Evolutionary conservation across 1,140 invertebrate species (phyloP), one percentile per base, ranked within the genome.

Genomic region (Helicorthomorpha holstii): DNA sequence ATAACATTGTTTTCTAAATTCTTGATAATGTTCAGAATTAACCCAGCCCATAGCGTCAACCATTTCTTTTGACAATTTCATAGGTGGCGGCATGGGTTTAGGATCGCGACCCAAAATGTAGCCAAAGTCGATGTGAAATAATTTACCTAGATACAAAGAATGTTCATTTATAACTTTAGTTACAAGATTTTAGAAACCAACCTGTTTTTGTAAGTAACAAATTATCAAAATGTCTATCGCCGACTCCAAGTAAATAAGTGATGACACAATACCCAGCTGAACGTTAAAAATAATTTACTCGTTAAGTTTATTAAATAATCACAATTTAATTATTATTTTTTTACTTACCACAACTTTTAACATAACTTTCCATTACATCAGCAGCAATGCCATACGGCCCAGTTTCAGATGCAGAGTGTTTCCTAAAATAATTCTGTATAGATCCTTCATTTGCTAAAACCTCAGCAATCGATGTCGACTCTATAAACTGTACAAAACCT

Each of bases 111-210:
- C 95, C 27, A 98, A 72, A 63, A 99, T 98, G 63, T 94, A 99
- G 1, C 95, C 95, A 71, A 99, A 99, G 72, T 99, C 96, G 57
- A 99, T 95, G 67, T 99, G 96, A 66, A 99, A 98, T 23, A 98
- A 70, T 63, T 90, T 88, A 0, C 94, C 74, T 69, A 62, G 2
- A 58, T 56, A 55, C 4, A 46, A 46, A 7, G 16, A 54, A 24
- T 46, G 7, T 25, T 7, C 21, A 21, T 7, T 46, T 22, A 22
- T 22, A 46, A 7, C 44, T 25, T 7, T 22, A 7, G 19, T 46
- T 25, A 10, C 19, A 4, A 23, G 34, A 16, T 7, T 57, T 27
- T 57, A 10, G 4, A 50, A 50, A 44, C 46, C 14, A 14, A 67
- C 73, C 93, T 56, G 75, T 76, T 44, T 78, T 82, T 14, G 91